phyloP scores from a whole-genome alignment of 2,797 vertebrate genomes.

The Melopsittacus undulatus region DNA sequence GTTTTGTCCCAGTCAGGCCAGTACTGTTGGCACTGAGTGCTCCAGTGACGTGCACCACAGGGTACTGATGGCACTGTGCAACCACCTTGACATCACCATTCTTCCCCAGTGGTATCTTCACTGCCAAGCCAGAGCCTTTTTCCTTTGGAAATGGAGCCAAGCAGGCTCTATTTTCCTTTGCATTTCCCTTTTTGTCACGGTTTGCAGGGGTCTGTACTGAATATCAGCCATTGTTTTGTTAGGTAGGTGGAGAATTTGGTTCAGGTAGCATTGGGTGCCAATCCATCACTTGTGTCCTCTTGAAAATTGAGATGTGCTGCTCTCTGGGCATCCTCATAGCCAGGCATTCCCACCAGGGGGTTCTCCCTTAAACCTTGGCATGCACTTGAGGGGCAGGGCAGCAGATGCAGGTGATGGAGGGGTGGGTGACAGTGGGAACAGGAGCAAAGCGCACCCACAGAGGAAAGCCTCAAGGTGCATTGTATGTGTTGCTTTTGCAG shows the following conservation, averaged over 20 bases:
- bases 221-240: fast-evolving
- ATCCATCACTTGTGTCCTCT: neutral
- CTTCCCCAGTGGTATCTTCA: fast-evolving
- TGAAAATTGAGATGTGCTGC: neutral
- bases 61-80: neutral
- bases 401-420: neutral
- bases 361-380: neutral
- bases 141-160: neutral
- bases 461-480: neutral
- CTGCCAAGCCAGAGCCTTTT: neutral
- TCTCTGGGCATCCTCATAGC: neutral
- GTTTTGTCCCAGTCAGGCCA: neutral
- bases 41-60: neutral
- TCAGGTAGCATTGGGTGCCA: neutral
- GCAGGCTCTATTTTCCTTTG: neutral
- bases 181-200: neutral
- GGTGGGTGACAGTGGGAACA: neutral
- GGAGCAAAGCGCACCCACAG: fast-evolving
- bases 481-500: fast-evolving
- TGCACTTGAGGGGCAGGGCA: neutral
- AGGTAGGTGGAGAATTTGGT: neutral
- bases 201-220: neutral
- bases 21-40: neutral
- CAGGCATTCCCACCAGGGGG: neutral
- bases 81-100: neutral